Base-by-base conservation (phyloP, 1,140 invertebrate genomes). In the Cotesia vestalis region DNA sequence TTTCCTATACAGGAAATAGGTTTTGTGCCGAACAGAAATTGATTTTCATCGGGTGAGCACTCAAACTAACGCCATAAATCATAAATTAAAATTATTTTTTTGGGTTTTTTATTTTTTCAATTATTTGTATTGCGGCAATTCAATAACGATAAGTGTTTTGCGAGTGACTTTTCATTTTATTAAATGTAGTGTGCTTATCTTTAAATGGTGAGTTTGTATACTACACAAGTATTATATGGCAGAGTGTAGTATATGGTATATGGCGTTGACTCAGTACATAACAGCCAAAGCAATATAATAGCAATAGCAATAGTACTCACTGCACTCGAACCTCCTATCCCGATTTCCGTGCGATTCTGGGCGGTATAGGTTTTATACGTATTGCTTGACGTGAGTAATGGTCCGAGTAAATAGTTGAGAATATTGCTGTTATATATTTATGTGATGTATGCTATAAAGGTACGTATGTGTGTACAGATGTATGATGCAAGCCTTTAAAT, bases 151-250 rank as follows among this genome's bases (percentile, higher is more conserved):
- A 46, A 46, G 40, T 46, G 40, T 46, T 46, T 46, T 46, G 40
- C 40, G 11, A 35, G 17, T 71, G 27, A 64, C 61, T 71, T 38
- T 55, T 71, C 53, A 52, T 20, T 71, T 71, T 64, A 61, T 57
- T 64, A n/a, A 64, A 71, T 71, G 60, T 64, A 57, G n/a, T 61
- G 69, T 55, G 61, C 61, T 71, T 71, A 71, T 71, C 69, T 71
- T 52, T 59, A 9, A 36, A 14, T 36, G 17, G 14, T 61, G 59
- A 38, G 11, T 46, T 9, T 46, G 5, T 46, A 46, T 27, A 27
- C 27, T 27, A 27, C 27, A 27, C 27, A 3, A 27, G 27, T 27
- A 27, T 27, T 27, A 27, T 27, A 27, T 27, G 27, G 52, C n/a
- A 59, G n/a, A 59, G 51, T 17, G 53, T 40, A 1, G n/a, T 14